Base-by-base conservation (phyloP, 2,797 vertebrate genomes). In the Myotis findleyi region DNA sequence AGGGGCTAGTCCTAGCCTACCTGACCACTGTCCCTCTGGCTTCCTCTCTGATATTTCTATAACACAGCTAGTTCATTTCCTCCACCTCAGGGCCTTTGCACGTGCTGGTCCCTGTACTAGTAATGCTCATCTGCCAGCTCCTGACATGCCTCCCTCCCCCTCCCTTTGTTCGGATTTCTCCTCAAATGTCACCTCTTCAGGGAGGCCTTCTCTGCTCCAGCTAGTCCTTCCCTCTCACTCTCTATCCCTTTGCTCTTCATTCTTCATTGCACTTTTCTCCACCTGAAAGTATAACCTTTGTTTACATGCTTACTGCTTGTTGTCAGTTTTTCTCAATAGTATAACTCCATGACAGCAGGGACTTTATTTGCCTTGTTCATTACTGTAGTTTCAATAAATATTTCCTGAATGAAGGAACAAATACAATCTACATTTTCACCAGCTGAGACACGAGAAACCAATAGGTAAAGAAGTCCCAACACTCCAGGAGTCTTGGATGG, bases 371-470 rank as follows among this genome's bases (percentile, higher is more conserved):
- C 30, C 9, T 53, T 76, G 20, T 83, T 69, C 47, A 73, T 69
- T 33, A 38, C 8, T 16, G 1, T 47, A 72, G 30, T 36, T 71
- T 62, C 64, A 73, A 23, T 88, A 91, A 81, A 77, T 55, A 62
- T 21, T 79, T 94, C 55, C 89, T 44, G 12, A 83, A 81, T 38
- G 27, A 91, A 91, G 27, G 44, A 91, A 93, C 27, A 95, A 93
- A 80, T 12, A 62, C 7, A 77, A 77, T 72, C 30, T 23, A 49
- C 30, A 68, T 64, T 89, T 97, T 93, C 36, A 68, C 66, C 20
- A 87, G 47, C 53, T 86, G 30, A 89, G 53, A 93, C 21, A 84
- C 38, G 14, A 93, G 77, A 36, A 94, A 75, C 12, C 44, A 66
- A 77, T 0, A 75, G 49, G 55, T 41, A 90, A 69, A 91, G 51